A percentile compares a stretch with the other conserved stretches of the same genome.
These are phyloP conservation scores for Palythoa grandis DNA, from an alignment of 92 coral and sea anemone species.

Conservation along the genomic window DNA sequence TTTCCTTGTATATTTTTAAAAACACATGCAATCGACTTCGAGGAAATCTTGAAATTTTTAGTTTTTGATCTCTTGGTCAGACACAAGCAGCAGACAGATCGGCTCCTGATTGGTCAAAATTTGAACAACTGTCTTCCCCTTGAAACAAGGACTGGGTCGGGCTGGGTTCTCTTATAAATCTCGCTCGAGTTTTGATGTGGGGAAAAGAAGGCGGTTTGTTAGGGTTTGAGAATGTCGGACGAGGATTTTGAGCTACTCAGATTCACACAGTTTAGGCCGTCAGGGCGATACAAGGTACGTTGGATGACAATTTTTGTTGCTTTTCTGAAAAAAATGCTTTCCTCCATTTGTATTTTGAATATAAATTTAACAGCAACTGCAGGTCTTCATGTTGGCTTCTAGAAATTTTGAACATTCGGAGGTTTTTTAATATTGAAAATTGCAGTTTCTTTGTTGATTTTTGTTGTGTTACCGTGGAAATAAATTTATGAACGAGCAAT, in stretches of 20 bases:
- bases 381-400: constrained; percentile 12
- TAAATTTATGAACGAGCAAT: constrained; percentile 1
- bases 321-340: neutral
- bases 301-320: neutral
- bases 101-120: constrained; percentile 20
- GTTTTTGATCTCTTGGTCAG: neutral
- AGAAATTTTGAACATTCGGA: neutral
- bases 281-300: constrained; percentile 6
- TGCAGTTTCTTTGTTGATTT: neutral
- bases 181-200: neutral
- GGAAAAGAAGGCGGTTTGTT: constrained; percentile 4
- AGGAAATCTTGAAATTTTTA: neutral
- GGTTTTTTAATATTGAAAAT: neutral
- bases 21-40: neutral
- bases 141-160: constrained; percentile 25
- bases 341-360: neutral
- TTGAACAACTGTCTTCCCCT: neutral
- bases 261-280: constrained; percentile 50
- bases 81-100: constrained; percentile 8
- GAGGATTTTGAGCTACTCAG: constrained; percentile 70
- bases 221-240: constrained; percentile 49
- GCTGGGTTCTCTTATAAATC: neutral
- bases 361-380: neutral
- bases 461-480: constrained; percentile 18
- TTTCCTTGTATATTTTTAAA: neutral